phyloP scores from a whole-genome alignment of 1,140 invertebrate genomes.

The Acyrthosiphon pisum region DNA sequence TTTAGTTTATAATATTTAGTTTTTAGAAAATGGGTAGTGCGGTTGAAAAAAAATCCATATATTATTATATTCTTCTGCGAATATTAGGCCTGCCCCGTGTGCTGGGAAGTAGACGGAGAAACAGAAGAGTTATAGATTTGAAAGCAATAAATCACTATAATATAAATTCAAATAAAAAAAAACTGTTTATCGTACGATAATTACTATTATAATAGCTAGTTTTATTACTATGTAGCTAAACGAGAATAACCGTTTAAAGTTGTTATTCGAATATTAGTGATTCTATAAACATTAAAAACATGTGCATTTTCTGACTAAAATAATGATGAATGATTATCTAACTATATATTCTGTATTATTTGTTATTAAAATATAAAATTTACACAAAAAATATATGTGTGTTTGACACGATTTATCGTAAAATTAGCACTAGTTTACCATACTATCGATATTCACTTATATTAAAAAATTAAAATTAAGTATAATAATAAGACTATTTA shows the following conservation, averaged over 20 bases:
- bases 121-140: neutral
- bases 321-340: too few species aligned
- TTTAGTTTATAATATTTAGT: neutral
- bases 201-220: neutral
- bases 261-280: neutral
- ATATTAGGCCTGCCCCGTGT: neutral
- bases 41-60: neutral
- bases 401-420: neutral
- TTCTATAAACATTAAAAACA: neutral
- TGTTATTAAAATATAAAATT: neutral
- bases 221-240: neutral
- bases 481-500: neutral
- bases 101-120: neutral
- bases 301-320: neutral
- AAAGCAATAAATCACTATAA: neutral
- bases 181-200: neutral
- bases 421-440: neutral
- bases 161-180: neutral
- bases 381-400: neutral
- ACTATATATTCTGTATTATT: neutral
- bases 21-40: neutral
- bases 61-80: neutral
- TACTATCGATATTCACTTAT: neutral
- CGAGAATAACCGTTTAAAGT: neutral
- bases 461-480: neutral